Percentiles rank a stretch among this genome's conserved stretches.
Evolutionary conservation across 2,797 vertebrate genomes (phyloP).

Genomic region (Loriculus beryllinus): DNA sequence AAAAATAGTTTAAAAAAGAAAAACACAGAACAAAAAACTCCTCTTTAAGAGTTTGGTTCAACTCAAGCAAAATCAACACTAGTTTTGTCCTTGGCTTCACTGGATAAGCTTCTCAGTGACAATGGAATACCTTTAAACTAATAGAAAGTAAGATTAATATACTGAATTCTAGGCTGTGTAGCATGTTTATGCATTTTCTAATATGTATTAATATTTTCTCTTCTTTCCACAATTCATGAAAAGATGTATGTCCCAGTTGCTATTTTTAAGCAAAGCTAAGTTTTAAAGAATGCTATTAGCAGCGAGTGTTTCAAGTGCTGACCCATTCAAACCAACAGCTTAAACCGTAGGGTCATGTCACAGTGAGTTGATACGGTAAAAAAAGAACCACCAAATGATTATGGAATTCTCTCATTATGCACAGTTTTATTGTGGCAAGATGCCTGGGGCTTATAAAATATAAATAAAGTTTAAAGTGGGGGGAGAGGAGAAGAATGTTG

Average conservation of each 20-base stretch:
- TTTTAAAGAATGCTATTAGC: not conserved
- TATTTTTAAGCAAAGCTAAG: not conserved
- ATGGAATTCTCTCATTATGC: constrained; percentile 60
- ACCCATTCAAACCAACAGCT: not conserved
- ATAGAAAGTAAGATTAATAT: not conserved
- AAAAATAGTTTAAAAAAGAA: too few species aligned
- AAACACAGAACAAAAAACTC: rapidly evolving
- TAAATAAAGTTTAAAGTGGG: constrained; percentile 73
- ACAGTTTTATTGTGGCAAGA: constrained; percentile 64
- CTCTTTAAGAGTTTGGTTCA: not conserved
- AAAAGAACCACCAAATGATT: constrained; percentile 31
- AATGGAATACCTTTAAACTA: not conserved
- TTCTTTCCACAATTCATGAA: not conserved
- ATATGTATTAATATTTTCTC: not conserved
- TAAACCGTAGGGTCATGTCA: constrained; percentile 8
- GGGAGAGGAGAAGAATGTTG: not conserved
- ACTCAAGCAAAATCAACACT: not conserved
- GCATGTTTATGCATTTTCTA: not conserved
- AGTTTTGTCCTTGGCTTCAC: not conserved
- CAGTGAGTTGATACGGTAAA: not conserved
- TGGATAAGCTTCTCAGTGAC: not conserved
- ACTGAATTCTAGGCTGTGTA: not conserved
- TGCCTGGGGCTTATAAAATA: constrained; percentile 75
- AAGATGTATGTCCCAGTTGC: not conserved
- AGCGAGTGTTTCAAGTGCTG: not conserved